Conservation (phyloP, 2,797 vertebrate species). For the Protonibea diacanthus region DNA sequence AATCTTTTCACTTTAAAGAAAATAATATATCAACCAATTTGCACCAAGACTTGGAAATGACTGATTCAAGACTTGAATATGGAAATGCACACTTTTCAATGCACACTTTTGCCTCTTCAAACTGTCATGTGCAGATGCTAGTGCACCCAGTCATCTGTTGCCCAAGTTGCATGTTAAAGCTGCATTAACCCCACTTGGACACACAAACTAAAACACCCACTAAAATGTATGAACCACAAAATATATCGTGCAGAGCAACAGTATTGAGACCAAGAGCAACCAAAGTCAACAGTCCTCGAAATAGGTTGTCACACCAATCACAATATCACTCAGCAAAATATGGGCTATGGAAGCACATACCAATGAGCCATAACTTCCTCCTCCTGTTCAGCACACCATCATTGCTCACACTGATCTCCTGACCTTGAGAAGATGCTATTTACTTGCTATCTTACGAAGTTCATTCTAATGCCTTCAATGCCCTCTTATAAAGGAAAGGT, state of each 20-base stretch:
- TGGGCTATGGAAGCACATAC: conserved; percentile 2
- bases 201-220: not conserved
- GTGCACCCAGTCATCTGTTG: not conserved
- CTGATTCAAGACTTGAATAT: too few relatives aligned
- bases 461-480: conserved; percentile 2
- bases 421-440: conserved; percentile 16
- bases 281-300: conserved; percentile 13
- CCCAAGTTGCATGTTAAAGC: not conserved
- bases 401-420: conserved; percentile 10
- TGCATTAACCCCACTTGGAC: not conserved
- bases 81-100: not conserved
- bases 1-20: not conserved
- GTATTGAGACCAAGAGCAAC: conserved; percentile 23
- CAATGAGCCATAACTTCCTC: conserved; percentile 12
- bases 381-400: conserved; percentile 8
- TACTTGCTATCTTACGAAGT: not conserved
- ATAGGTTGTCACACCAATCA: conserved; percentile 6
- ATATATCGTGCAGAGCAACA: conserved; percentile 13
- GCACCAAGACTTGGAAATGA: not conserved
- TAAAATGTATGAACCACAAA: conserved; percentile 12
- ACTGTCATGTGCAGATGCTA: conserved; percentile 1
- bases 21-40: not conserved
- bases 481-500: conserved; percentile 18
- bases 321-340: conserved; percentile 4
- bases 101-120: too few relatives aligned